Base-by-base conservation (phyloP, 1,140 invertebrate species). In the Trypoxylus dichotomus region DNA sequence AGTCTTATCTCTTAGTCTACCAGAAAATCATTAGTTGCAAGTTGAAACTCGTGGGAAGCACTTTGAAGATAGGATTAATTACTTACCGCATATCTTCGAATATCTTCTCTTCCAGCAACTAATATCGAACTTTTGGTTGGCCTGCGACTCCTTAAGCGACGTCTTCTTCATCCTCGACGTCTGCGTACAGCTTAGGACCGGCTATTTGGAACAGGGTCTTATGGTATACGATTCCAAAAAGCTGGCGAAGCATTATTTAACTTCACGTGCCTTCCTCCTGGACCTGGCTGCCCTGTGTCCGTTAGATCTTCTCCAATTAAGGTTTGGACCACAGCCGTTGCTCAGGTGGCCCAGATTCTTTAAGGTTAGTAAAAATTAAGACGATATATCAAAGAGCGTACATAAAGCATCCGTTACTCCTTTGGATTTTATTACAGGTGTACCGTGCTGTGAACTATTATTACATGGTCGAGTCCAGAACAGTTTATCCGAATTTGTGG, bases 401-500 rank as follows among this genome's bases (percentile, higher is more conserved):
- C n/a, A n/a, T n/a, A n/a, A n/a, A n/a, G n/a, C n/a, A n/a, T n/a
- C n/a, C 29, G 2, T 71, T 19, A 75, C 15, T 42, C 41, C 0
- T 15, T 42, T 5, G 3, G 68, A 15, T 32, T 0, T 27, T 3
- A 37, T 90, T 90, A 76, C 87, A 96, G 91, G 91, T 96, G 63
- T 98, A 98, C 86, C 90, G 97, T 78, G 93, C 95, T 74, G 94
- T 97, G 83, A 92, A 94, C 86, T 98, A 97, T 87, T 96, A 98
- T 86, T 97, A 98, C 87, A 97, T 98, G 89, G 95, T 97, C 77
- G 97, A 98, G 86, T 97, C 96, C 21, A 88, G 96, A 79, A 98
- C 96, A 0, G 94, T 97, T 42, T 98, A 96, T 87, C 97, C 97
- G 3, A 98, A 98, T 87, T 90, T 98, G 82, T 97, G 96, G 94